Evolutionary conservation across 2,888 invertebrate species (phyloP).

Genomic region (Abrostola tripartita): DNA sequence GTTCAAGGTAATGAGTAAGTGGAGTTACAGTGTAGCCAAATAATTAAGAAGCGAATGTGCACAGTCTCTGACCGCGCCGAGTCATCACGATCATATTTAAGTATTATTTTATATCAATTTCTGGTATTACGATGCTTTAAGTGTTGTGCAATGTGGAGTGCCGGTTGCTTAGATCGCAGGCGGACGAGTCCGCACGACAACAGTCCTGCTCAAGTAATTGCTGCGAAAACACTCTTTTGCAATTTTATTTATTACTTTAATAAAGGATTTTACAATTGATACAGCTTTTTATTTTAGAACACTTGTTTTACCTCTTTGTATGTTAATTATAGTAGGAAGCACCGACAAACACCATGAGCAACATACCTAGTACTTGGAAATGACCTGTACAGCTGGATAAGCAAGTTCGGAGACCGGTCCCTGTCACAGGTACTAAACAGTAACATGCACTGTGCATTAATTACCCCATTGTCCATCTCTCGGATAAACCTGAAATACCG

Average conservation of each 20-base stretch:
- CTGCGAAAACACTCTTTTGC: slow-evolving; percentile 82
- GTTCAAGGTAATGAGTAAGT: slow-evolving; percentile 30
- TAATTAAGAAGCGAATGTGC: slow-evolving; percentile 46
- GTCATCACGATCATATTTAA: slow-evolving; percentile 52
- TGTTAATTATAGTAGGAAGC: no score
- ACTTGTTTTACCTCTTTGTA: no score
- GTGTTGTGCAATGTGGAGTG: slow-evolving; percentile 71
- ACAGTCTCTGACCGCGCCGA: slow-evolving; percentile 54
- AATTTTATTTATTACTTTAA: slow-evolving; percentile 87
- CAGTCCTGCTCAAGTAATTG: slow-evolving; percentile 77
- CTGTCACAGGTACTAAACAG: no score
- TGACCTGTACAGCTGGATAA: no score
- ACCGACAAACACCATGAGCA: no score
- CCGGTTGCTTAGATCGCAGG: slow-evolving; percentile 65
- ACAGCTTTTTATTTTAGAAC: slow-evolving; percentile 27
- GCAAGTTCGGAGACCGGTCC: no score
- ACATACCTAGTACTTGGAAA: no score
- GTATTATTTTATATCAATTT: slow-evolving; percentile 69
- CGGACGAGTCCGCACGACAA: slow-evolving; percentile 49
- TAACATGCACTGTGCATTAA: no score
- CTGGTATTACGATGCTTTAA: slow-evolving; percentile 74
- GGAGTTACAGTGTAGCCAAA: slow-evolving; percentile 23
- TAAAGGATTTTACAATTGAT: slow-evolving; percentile 81
- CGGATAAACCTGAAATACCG: no score
- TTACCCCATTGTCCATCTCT: no score